Conservation (phyloP, 2,888 invertebrate species). For the Falcaria lacertinaria region DNA sequence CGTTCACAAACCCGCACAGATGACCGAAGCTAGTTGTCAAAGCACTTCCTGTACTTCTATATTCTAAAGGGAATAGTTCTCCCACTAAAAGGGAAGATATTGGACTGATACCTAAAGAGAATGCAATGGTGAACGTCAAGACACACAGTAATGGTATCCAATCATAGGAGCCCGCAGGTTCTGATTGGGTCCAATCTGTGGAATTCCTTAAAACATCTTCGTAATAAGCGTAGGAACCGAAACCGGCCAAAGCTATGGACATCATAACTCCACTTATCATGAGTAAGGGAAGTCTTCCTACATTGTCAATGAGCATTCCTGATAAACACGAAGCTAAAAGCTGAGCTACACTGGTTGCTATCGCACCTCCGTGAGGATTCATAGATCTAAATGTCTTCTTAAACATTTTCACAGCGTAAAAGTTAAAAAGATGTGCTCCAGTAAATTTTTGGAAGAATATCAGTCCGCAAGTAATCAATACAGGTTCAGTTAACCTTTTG, state of each 20-base stretch:
- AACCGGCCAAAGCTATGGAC: constrained; percentile 90
- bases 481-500: constrained; percentile 81
- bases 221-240: constrained; percentile 92
- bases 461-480: constrained; percentile 89
- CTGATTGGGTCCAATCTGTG: constrained; percentile 46
- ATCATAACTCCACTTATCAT: constrained; percentile 91
- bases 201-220: constrained; percentile 79
- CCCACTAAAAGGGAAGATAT: constrained; percentile 86
- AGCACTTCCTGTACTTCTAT: constrained; percentile 83
- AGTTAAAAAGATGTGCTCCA: constrained; percentile 90
- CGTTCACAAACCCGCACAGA: constrained; percentile 91
- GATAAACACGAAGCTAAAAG: constrained; percentile 89
- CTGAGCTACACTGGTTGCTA: constrained; percentile 90
- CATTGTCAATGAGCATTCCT: constrained; percentile 90
- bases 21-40: constrained; percentile 91
- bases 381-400: constrained; percentile 89
- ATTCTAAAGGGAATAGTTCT: constrained; percentile 86
- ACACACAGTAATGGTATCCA: constrained; percentile 93
- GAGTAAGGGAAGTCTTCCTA: constrained; percentile 90
- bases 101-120: constrained; percentile 88
- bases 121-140: constrained; percentile 89
- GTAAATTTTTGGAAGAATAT: constrained; percentile 94
- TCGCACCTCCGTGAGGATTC: constrained; percentile 90
- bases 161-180: constrained; percentile 81
- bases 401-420: constrained; percentile 92